Conservation (phyloP, 1,140 invertebrate species). For the Drosophila ogumai region DNA sequence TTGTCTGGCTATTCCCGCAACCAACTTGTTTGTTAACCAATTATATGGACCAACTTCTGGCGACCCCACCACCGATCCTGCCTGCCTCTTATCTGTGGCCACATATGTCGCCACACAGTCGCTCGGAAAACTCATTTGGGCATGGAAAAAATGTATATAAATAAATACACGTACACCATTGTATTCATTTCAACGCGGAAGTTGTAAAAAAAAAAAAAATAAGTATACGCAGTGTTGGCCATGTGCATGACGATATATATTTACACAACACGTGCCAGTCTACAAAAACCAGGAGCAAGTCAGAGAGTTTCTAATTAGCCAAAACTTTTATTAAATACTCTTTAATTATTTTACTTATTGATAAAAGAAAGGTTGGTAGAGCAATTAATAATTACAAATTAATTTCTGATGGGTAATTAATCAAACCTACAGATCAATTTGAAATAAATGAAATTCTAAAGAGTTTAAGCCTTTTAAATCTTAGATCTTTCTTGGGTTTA, state of each 20-base stretch:
- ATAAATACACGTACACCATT: conserved; percentile 10
- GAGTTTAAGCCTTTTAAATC: neutral
- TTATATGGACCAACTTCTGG: conserved; percentile 50
- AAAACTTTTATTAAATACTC: conserved; percentile 12
- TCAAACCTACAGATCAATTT: neutral
- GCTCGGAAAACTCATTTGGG: conserved; percentile 68
- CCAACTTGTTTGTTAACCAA: conserved; percentile 52
- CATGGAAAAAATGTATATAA: conserved; percentile 60
- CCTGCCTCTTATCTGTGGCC: conserved; percentile 61
- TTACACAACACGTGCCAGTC: conserved; percentile 31
- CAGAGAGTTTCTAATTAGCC: neutral
- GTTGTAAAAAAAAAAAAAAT: conserved; percentile 60
- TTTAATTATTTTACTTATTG: neutral
- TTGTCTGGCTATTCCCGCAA: conserved; percentile 22
- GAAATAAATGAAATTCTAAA: neutral
- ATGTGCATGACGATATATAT: conserved; percentile 4
- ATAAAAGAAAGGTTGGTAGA: neutral
- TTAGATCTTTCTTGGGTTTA: neutral
- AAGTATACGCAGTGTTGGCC: conserved; percentile 52
- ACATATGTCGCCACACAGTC: conserved; percentile 78
- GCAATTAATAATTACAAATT: too few species aligned
- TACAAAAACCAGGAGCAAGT: conserved; percentile 32
- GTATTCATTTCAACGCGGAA: conserved; percentile 52
- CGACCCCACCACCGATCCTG: conserved; percentile 15
- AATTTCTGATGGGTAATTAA: too few species aligned